These are phyloP conservation scores for Poeciliopsis retropinna DNA, from an alignment of 2,113 vertebrate species.

Conservation along the genomic window DNA sequence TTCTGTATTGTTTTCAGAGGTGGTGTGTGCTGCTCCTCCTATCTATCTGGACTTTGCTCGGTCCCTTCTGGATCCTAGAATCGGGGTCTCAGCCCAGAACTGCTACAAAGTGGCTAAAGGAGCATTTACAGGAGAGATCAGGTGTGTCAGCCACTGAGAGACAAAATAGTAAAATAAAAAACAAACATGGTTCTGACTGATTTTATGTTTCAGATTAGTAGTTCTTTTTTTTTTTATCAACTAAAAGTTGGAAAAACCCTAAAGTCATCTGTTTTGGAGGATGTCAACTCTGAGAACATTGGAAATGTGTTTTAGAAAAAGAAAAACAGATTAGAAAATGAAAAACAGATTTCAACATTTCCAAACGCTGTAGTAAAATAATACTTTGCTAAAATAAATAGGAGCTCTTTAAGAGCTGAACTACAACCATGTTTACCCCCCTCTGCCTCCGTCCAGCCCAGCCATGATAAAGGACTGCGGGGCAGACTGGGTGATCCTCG, in stretches of 20 bases:
- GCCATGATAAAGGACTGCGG: slow-evolving; percentile 94
- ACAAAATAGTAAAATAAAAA: not conserved
- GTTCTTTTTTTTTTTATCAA: not conserved
- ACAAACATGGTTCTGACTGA: not conserved
- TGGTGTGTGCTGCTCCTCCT: slow-evolving; percentile 88
- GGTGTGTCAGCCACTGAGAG: slow-evolving; percentile 66
- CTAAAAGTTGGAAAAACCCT: not conserved
- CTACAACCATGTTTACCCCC: not conserved
- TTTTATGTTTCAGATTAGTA: not conserved
- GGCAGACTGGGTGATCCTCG: slow-evolving; percentile 88
- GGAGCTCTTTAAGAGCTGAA: not conserved
- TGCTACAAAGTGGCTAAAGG: slow-evolving; percentile 92
- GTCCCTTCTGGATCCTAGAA: slow-evolving; percentile 85
- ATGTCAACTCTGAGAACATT: not conserved
- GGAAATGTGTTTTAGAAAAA: not conserved
- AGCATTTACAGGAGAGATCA: slow-evolving; percentile 94
- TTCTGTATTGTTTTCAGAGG: slow-evolving; percentile 75
- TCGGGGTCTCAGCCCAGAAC: slow-evolving; percentile 89
- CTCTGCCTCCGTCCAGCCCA: slow-evolving; percentile 75
- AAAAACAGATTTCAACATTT: not conserved
- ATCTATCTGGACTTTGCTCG: slow-evolving; percentile 90
- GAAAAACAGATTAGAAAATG: not conserved
- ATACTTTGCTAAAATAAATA: no score
- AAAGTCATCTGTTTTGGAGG: not conserved
- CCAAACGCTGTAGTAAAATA: not conserved